Conservation (phyloP, 2,888 invertebrate species). For the Cerastis leucographa region DNA sequence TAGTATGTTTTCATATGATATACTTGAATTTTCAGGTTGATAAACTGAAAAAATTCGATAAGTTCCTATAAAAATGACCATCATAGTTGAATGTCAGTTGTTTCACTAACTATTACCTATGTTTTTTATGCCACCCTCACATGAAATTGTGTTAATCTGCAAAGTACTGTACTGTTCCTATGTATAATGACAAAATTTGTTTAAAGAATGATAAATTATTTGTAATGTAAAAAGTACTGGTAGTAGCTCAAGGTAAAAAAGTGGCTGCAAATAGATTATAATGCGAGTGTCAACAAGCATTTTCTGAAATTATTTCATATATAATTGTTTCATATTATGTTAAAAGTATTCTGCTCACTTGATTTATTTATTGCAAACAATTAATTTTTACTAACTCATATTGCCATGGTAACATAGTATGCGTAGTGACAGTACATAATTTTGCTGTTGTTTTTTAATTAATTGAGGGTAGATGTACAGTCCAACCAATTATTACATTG, state of each 20-base stretch:
- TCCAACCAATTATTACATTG: neutral
- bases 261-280: slow-evolving; percentile 31
- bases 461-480: slow-evolving; percentile 17
- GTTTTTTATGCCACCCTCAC: slow-evolving; percentile 37
- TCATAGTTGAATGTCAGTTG: slow-evolving; percentile 8
- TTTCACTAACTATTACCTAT: neutral
- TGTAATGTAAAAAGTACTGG: slow-evolving; percentile 25
- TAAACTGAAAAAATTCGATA: neutral
- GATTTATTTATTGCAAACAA: slow-evolving; percentile 8
- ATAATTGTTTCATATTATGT: no score
- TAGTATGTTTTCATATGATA: neutral
- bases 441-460: neutral
- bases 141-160: slow-evolving; percentile 7
- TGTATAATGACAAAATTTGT: neutral
- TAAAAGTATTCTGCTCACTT: neutral
- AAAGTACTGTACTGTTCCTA: neutral
- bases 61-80: neutral
- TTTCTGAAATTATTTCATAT: slow-evolving; percentile 8
- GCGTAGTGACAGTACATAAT: neutral
- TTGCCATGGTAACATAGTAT: neutral
- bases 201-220: slow-evolving; percentile 4
- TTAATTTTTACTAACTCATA: neutral
- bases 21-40: slow-evolving; percentile 26
- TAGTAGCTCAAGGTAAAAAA: slow-evolving; percentile 34
- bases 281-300: neutral